Evolutionary conservation across 2,888 invertebrate genomes (phyloP).

Genomic region (Clanis bilineata): DNA sequence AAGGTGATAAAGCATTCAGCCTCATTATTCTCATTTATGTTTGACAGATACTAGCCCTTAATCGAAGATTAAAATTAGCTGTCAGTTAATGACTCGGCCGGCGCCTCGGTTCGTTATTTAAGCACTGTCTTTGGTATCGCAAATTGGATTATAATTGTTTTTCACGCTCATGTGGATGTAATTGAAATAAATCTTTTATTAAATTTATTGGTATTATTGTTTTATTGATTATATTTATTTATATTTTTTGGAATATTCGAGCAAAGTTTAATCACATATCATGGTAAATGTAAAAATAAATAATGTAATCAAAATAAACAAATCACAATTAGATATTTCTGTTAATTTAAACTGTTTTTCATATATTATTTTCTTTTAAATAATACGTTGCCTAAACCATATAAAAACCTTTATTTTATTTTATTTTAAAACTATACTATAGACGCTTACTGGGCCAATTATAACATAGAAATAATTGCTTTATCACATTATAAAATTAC

Average conservation of each 20-base stretch:
- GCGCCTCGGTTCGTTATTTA: slow-evolving; percentile 59
- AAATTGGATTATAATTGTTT: slow-evolving; percentile 76
- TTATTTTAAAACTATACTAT: too few relatives aligned
- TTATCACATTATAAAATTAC: too few relatives aligned
- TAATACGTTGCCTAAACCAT: too few relatives aligned
- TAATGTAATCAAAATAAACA: too few relatives aligned
- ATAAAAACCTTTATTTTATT: too few relatives aligned
- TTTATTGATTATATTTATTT: background rate
- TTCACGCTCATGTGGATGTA: slow-evolving; percentile 74
- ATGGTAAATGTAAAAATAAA: too few relatives aligned
- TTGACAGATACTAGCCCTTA: slow-evolving; percentile 65
- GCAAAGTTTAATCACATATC: too few relatives aligned
- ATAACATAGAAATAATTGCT: too few relatives aligned
- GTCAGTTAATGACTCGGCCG: slow-evolving; percentile 60
- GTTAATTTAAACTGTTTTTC: too few relatives aligned
- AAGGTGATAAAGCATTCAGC: slow-evolving; percentile 34
- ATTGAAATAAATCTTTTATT: slow-evolving; percentile 75
- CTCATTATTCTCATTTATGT: slow-evolving; percentile 60
- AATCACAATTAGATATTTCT: too few relatives aligned
- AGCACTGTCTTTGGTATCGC: slow-evolving; percentile 52
- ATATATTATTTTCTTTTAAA: too few relatives aligned
- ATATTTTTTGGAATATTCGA: background rate
- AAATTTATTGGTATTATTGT: slow-evolving; percentile 45
- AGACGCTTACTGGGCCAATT: too few relatives aligned
- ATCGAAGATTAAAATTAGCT: slow-evolving; percentile 77